These are phyloP conservation scores for Lapara coniferarum DNA, from an alignment of 2,888 invertebrate species.

Conservation along the genomic window DNA sequence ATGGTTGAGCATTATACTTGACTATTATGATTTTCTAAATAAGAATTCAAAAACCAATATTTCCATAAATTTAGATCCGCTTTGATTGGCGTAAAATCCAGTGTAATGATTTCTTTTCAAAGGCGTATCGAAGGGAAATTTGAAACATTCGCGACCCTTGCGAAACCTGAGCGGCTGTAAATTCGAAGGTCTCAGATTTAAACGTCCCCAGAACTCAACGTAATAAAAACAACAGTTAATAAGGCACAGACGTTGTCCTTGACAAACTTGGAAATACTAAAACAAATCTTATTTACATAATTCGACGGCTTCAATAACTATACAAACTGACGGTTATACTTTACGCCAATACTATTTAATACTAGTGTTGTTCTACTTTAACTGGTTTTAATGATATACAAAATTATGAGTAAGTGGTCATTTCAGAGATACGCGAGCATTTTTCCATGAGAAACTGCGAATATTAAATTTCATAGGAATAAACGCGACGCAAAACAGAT, in stretches of 20 bases:
- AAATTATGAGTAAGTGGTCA: neutral
- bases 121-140: neutral
- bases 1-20: too few species aligned
- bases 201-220: constrained; percentile 9
- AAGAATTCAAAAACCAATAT: neutral
- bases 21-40: too few species aligned
- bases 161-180: constrained; percentile 15
- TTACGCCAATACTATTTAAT: too few species aligned
- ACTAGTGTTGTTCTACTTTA: too few species aligned
- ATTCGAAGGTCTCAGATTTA: constrained; percentile 14
- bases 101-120: too few species aligned
- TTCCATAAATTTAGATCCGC: neutral
- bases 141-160: constrained; percentile 11
- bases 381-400: neutral
- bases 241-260: neutral
- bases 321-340: too few species aligned
- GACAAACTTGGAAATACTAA: neutral
- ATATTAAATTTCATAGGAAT: neutral
- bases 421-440: neutral
- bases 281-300: neutral
- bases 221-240: constrained; percentile 15
- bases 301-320: too few species aligned
- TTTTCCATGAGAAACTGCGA: too few species aligned
- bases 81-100: neutral
- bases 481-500: too few species aligned